Base-by-base conservation (phyloP, 1,140 invertebrate genomes). In the Penaeus indicus region DNA sequence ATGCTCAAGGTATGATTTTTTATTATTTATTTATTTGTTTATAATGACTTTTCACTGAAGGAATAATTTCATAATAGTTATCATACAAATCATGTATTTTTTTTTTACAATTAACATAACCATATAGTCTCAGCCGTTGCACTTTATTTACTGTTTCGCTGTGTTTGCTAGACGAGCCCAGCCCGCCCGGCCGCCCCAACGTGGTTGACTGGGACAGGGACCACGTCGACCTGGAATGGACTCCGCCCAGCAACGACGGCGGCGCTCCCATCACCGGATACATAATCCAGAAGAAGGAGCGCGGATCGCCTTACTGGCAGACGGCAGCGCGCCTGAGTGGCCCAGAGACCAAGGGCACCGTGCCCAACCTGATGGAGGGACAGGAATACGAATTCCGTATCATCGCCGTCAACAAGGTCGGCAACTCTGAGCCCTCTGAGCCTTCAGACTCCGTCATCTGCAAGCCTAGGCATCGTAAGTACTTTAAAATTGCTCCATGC, bases 311-410 rank as follows among this genome's bases (percentile, higher is more conserved):
- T 90, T 97, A 96, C 93, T 96, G 97, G 97, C 95, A 96, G 21
- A 98, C 98, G 93, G 97, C 97, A 38, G 95, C 95, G 69, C 97
- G 97, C 91, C 96, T 98, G 8, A 96, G 96, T 75, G 94, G 96
- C 8, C 95, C 94, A 69, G 95, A 97, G 91, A 97, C 94, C 38
- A 95, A 93, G 91, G 95, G 96, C 63, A 96, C 95, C 83, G 96
- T 99, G 67, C 96, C 96, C 78, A 97, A 98, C 92, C 94, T 99
- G 60, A 96, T 95, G 4, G 97, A 98, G 93, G 97, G 97, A 60
- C 97, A 98, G 93, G 97, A 98, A 92, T 99, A 99, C 92, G 97
- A 99, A 93, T 99, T 99, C 94, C 94, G 99, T 91, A 95, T 99
- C 0, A 97, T 97, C 91, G 98, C 99, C 38, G 96, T 97, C 5